A percentile compares a stretch with the other conserved stretches of the same genome.
Conservation (phyloP, 2,113 vertebrate genomes). For the Actenoides hombroni region DNA sequence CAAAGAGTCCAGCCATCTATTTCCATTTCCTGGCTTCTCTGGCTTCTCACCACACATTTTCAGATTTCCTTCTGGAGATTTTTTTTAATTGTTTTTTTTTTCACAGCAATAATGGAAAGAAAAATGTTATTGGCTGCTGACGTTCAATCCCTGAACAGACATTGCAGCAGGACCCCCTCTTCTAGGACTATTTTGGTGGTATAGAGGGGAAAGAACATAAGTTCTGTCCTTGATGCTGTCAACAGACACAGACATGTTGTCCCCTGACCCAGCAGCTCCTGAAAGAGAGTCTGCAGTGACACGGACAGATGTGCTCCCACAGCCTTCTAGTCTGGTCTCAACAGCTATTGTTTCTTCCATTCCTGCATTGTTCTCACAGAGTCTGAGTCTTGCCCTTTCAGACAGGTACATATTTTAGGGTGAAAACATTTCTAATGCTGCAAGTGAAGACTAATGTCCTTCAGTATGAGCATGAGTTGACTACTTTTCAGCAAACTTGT, state of each 20-base stretch:
- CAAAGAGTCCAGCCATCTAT: slow-evolving; percentile 1
- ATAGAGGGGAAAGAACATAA: background rate
- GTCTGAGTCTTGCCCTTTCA: background rate
- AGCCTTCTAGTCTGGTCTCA: background rate
- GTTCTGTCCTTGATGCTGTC: background rate
- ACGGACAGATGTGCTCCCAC: rapidly evolving
- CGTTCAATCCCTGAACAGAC: background rate
- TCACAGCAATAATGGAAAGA: background rate
- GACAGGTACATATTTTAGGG: background rate
- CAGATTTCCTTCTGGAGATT: background rate
- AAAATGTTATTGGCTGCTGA: background rate
- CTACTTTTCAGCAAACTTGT: background rate
- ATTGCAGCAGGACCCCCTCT: background rate
- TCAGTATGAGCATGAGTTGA: background rate
- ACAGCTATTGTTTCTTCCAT: background rate
- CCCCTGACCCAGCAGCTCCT: background rate
- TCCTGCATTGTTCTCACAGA: background rate
- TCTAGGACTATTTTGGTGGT: background rate
- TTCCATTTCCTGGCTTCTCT: background rate
- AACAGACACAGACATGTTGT: background rate
- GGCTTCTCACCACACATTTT: background rate
- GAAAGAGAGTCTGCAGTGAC: background rate
- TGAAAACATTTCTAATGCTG: background rate
- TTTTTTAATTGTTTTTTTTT: background rate
- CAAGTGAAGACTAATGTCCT: background rate